Evolutionary conservation across 2,113 vertebrate species (phyloP).

Genomic region (Apeltes quadracus): DNA sequence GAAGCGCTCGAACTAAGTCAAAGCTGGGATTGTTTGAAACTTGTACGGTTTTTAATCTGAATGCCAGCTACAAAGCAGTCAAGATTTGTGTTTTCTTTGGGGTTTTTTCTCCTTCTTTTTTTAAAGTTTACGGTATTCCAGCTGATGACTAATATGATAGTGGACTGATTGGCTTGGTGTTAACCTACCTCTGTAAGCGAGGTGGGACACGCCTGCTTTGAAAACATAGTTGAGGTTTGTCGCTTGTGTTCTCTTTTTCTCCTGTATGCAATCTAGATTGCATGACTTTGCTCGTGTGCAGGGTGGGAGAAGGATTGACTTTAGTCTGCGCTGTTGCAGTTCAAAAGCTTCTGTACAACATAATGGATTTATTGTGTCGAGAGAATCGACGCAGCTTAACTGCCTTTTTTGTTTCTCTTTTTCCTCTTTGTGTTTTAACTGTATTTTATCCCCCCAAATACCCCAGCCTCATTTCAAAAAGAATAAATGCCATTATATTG

Average conservation of each 20-base stretch:
- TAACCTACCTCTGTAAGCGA: conserved; percentile 24
- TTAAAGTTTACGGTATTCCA: conserved; percentile 33
- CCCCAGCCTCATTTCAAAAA: conserved; percentile 75
- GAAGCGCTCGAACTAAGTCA: conserved; percentile 31
- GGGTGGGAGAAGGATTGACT: conserved; percentile 30
- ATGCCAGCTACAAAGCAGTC: conserved; percentile 24
- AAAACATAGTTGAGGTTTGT: conserved; percentile 34
- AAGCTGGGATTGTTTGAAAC: conserved; percentile 39
- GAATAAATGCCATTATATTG: conserved; percentile 87
- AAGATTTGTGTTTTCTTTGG: background rate
- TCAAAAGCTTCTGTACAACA: conserved; percentile 50
- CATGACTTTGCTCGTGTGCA: conserved; percentile 58
- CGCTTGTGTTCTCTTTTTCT: conserved; percentile 34
- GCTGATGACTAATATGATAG: conserved; percentile 39
- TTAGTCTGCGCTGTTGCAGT: conserved; percentile 31
- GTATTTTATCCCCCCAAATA: conserved; percentile 48
- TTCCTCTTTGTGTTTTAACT: conserved; percentile 35
- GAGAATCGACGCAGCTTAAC: conserved; percentile 66
- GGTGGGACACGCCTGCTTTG: conserved; percentile 29
- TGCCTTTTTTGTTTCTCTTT: conserved; percentile 11
- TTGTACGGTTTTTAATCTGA: conserved; percentile 41
- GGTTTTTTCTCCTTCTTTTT: background rate
- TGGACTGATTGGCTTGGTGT: conserved; percentile 59
- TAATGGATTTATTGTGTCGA: conserved; percentile 49
- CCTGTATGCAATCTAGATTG: conserved; percentile 41